Evolutionary conservation across 2,888 invertebrate species (phyloP).

Genomic region (Tachina fera): DNA sequence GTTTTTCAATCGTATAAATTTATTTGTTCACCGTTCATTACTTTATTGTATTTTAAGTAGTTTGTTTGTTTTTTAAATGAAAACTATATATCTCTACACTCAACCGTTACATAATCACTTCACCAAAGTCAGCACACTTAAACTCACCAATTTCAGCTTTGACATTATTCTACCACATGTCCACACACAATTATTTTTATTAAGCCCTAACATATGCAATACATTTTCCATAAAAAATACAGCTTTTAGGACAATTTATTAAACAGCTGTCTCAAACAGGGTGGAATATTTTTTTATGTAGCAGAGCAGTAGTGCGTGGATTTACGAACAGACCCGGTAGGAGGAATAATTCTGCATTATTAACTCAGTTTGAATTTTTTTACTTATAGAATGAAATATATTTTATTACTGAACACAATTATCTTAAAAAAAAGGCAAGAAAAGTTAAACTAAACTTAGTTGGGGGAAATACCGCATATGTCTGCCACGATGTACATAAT

Average conservation of each 20-base stretch:
- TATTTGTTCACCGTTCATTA: conserved; percentile 8
- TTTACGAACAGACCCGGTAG: too few relatives aligned
- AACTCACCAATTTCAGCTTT: conserved; percentile 6
- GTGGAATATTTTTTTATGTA: too few relatives aligned
- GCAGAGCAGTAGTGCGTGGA: too few relatives aligned
- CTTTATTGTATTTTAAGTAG: conserved; percentile 52
- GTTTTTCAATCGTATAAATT: conserved; percentile 30
- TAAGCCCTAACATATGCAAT: conserved; percentile 52
- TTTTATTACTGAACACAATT: too few relatives aligned
- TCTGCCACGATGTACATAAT: too few relatives aligned
- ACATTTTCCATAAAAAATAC: background rate
- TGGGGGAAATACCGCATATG: too few relatives aligned
- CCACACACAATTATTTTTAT: background rate
- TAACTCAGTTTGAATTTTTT: too few relatives aligned
- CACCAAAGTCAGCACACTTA: conserved; percentile 7
- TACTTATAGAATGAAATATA: too few relatives aligned
- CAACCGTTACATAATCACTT: conserved; percentile 5
- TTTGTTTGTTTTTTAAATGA: conserved; percentile 61
- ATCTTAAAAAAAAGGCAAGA: too few relatives aligned
- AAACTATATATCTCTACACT: conserved; percentile 45
- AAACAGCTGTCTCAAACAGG: too few relatives aligned
- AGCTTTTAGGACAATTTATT: background rate
- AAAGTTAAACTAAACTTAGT: too few relatives aligned
- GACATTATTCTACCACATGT: background rate
- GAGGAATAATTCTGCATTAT: too few relatives aligned